These are phyloP conservation scores for Parnassius mnemosyne DNA, from an alignment of 2,888 invertebrate species.

Conservation along the genomic window DNA sequence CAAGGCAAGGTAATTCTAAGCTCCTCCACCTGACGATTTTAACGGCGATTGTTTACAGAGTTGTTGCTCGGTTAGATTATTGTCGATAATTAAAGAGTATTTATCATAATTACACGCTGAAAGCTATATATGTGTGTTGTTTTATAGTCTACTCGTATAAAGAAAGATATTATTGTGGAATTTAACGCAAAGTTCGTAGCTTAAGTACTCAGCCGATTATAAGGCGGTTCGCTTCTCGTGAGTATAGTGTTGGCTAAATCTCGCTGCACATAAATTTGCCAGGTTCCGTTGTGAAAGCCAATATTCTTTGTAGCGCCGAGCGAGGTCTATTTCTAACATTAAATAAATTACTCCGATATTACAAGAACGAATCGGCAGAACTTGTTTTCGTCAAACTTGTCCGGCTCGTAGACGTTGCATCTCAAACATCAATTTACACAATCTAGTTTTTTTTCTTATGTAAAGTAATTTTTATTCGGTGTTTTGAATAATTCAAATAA, in stretches of 20 bases:
- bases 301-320: conserved; percentile 75
- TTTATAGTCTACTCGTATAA: neutral
- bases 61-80: conserved; percentile 24
- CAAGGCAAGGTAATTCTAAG: conserved; percentile 66
- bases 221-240: conserved; percentile 59
- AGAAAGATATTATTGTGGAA: conserved; percentile 14
- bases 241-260: conserved; percentile 64
- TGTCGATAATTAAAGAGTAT: conserved; percentile 20
- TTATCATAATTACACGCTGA: conserved; percentile 15
- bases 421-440: conserved; percentile 63
- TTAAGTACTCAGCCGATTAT: conserved; percentile 33
- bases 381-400: conserved; percentile 70
- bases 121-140: conserved; percentile 2
- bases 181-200: conserved; percentile 17
- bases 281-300: conserved; percentile 79
- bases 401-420: conserved; percentile 58
- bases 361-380: conserved; percentile 76
- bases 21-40: conserved; percentile 59
- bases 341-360: conserved; percentile 79
- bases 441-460: conserved; percentile 43
- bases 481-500: neutral
- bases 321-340: conserved; percentile 77
- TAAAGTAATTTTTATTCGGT: conserved; percentile 37
- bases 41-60: conserved; percentile 46
- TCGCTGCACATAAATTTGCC: conserved; percentile 74